Evolutionary conservation across 2,797 vertebrate genomes (phyloP).

Genomic region (Liasis olivaceus): DNA sequence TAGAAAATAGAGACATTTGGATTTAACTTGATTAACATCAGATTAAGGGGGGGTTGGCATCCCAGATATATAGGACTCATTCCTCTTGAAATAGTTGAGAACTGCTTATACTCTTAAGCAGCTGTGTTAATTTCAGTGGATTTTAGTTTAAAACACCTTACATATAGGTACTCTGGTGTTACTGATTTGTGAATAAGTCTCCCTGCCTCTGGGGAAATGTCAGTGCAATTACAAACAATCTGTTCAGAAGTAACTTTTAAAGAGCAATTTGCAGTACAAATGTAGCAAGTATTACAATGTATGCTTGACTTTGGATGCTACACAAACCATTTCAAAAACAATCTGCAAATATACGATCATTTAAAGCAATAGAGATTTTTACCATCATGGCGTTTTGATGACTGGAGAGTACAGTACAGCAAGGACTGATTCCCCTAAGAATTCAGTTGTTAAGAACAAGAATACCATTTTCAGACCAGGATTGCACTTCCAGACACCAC

Average conservation of each 20-base stretch:
- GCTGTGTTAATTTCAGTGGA: not conserved
- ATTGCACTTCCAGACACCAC: not conserved
- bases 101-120: not conserved
- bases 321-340: not conserved
- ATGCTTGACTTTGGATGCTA: not conserved
- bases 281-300: not conserved
- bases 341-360: not conserved
- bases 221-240: not conserved
- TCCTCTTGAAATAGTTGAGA: not conserved
- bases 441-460: not conserved
- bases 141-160: not conserved
- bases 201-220: not conserved
- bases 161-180: not conserved
- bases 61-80: not conserved
- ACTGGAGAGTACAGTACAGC: not conserved
- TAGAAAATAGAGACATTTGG: not conserved
- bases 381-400: not conserved
- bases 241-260: not conserved
- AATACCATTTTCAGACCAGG: not conserved
- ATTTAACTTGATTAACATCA: not conserved
- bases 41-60: not conserved
- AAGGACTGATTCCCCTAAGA: not conserved
- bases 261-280: not conserved
- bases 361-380: not conserved
- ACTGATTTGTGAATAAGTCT: not conserved